Evolutionary conservation across 2,888 invertebrate genomes (phyloP).

Genomic region (Tenthredo amoena): DNA sequence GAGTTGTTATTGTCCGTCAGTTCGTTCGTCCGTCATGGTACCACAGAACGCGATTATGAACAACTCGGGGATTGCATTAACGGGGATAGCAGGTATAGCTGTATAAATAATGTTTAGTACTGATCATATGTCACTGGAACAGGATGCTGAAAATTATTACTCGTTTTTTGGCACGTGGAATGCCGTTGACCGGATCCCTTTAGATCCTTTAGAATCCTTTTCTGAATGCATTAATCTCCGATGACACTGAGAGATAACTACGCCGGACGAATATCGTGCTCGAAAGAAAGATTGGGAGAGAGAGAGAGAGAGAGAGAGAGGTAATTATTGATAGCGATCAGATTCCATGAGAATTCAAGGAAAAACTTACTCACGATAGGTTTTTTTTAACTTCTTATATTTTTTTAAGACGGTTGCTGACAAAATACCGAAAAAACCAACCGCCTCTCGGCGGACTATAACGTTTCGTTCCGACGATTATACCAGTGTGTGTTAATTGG

Average conservation of each 20-base stretch:
- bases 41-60: constrained; percentile 24
- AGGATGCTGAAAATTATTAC: constrained; percentile 38
- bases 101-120: constrained; percentile 24
- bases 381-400: background rate
- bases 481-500: background rate
- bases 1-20: constrained; percentile 21
- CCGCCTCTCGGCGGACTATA: background rate
- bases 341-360: background rate
- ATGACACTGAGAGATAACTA: background rate
- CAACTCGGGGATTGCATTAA: constrained; percentile 37
- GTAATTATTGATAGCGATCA: background rate
- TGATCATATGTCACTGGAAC: constrained; percentile 35
- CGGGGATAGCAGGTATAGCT: background rate
- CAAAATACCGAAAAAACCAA: background rate
- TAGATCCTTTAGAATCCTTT: constrained; percentile 13
- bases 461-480: background rate
- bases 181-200: constrained; percentile 17
- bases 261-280: background rate
- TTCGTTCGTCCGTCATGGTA: background rate
- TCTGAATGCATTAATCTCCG: constrained; percentile 4
- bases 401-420: background rate
- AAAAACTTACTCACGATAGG: background rate
- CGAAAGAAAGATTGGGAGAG: background rate
- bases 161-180: constrained; percentile 45
- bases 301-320: background rate